Base-by-base conservation (phyloP, 2,888 invertebrate genomes). In the Sturmia bella region DNA sequence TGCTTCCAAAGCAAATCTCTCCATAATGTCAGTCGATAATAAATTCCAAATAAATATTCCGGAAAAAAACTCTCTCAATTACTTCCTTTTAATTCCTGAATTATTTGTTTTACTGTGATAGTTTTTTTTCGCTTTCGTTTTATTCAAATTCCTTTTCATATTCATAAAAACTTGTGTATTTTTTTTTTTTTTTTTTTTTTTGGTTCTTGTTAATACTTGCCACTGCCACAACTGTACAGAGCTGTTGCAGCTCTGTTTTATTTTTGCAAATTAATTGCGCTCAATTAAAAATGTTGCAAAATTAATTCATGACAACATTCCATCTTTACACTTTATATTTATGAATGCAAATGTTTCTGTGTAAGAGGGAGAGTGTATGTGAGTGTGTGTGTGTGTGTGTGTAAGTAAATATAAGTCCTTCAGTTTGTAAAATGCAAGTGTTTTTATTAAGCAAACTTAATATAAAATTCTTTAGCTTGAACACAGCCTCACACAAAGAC, bases 231-330 rank as follows among this genome's bases (percentile, higher is more conserved):
- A 15, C n/a, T 63, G 45, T 61, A 70, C 24, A 19, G 21, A 57
- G 21, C 1, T 56, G 37, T 39, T 41, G 37, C 21, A 24, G 24
- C 7, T 61, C 61, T 39, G 52, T 69, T 66, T 87, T 86, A 64
- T 78, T 82, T 89, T 87, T 86, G 87, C 87, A 84, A 88, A 88
- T 88, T 89, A 88, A 88, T 88, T 89, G 88, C 89, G 89, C 89
- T 88, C 88, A 88, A 88, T 88, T 88, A 88, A 88, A 88, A 88
- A 89, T 89, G 88, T 88, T 89, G 89, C 88, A 88, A 88, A 88
- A 88, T 88, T 88, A 88, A 88, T 89, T 88, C 88, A 77, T 76
- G 83, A 79, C 79, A 83, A 83, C 79, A 76, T 80, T 83, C 56
- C 79, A 75, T 79, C 81, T 80, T 70, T 83, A 77, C 68, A 79